Conservation (phyloP, 2,888 invertebrate genomes). For the Dascillus cervinus region DNA sequence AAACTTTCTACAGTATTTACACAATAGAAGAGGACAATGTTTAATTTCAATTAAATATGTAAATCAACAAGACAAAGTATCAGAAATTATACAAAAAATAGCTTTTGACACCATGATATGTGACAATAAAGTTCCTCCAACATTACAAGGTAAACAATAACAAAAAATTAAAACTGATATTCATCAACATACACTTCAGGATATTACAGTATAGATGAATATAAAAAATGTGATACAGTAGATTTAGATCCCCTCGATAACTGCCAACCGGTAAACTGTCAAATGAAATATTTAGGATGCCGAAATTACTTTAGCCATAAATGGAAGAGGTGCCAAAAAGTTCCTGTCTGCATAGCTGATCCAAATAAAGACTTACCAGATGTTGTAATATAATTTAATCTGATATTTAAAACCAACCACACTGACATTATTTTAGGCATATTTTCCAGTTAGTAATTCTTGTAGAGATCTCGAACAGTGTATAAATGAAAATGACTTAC, state of each 20-base stretch:
- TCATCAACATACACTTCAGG: too few relatives aligned
- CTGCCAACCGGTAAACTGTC: constrained; percentile 48
- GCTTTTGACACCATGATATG: constrained; percentile 9
- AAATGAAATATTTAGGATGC: constrained; percentile 48
- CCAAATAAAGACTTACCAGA: constrained; percentile 31
- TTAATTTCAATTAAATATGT: constrained; percentile 22
- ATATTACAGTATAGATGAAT: constrained; percentile 15
- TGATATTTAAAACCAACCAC: background rate
- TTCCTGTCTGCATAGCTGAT: constrained; percentile 36
- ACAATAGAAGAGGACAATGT: constrained; percentile 24
- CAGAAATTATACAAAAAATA: background rate
- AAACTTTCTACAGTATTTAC: constrained; percentile 21
- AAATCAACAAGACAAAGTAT: constrained; percentile 5
- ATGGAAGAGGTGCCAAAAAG: constrained; percentile 34
- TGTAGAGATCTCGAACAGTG: constrained; percentile 37
- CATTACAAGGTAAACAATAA: constrained; percentile 11
- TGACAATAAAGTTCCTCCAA: constrained; percentile 7
- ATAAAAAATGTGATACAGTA: constrained; percentile 28
- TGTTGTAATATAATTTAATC: constrained; percentile 26
- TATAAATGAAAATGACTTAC: constrained; percentile 30
- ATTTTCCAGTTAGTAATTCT: constrained; percentile 37
- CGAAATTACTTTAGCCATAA: constrained; percentile 44
- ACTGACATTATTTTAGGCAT: constrained; percentile 29
- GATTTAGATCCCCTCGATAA: constrained; percentile 45
- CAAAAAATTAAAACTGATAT: background rate